phyloP scores from a whole-genome alignment of 53 echinoderm and acorn worm species.

The Luidia sarsii region DNA sequence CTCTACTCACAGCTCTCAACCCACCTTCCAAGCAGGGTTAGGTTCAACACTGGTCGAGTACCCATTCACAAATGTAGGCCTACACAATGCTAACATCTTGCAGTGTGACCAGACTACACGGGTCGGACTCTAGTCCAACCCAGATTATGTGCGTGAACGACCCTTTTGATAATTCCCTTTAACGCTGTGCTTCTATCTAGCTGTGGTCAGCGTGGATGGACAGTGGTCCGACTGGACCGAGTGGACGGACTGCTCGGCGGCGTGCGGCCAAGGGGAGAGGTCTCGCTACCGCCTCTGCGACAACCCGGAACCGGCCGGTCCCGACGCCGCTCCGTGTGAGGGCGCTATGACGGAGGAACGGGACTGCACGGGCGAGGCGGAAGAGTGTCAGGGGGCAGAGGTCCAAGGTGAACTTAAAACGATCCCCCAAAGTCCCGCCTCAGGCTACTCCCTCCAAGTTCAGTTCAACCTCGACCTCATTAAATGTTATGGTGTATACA shows the following conservation, averaged over 20 bases:
- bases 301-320: conserved; percentile 19
- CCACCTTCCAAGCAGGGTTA: too few species aligned
- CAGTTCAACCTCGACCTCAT: too few species aligned
- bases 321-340: conserved; percentile 26
- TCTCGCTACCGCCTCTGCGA: conserved; percentile 35
- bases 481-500: too few species aligned
- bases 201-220: conserved; percentile 2
- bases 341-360: conserved; percentile 36
- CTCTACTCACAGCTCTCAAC: too few species aligned
- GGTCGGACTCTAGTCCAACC: too few species aligned
- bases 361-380: conserved; percentile 12
- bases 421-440: background rate
- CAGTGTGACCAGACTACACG: too few species aligned
- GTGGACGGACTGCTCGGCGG: conserved; percentile 45
- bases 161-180: too few species aligned
- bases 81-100: too few species aligned
- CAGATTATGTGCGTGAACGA: too few species aligned
- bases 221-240: conserved; percentile 53
- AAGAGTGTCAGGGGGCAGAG: background rate
- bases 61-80: too few species aligned
- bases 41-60: too few species aligned
- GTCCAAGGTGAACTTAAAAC: conserved; percentile 1
- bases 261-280: conserved; percentile 32
- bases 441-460: background rate
- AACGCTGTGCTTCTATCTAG: background rate